These are phyloP conservation scores for Boleophthalmus pectinirostris DNA, from an alignment of 2,113 vertebrate genomes.

Conservation along the genomic window DNA sequence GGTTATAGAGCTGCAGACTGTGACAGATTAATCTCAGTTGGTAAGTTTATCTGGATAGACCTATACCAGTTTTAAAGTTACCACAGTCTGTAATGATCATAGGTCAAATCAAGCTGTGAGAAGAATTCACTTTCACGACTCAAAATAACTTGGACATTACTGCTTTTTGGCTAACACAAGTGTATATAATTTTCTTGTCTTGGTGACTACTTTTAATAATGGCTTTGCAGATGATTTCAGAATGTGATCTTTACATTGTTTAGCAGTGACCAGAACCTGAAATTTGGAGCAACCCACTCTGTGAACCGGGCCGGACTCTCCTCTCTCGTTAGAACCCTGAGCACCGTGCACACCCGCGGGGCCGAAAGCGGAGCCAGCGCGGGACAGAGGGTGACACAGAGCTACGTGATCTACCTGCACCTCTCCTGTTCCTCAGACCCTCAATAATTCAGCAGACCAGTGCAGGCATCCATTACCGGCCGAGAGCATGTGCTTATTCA, in stretches of 20 bases:
- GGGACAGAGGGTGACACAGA: slow-evolving; percentile 67
- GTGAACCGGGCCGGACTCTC: slow-evolving; percentile 8
- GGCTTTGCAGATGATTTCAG: not conserved
- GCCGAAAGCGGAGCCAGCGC: slow-evolving; percentile 59
- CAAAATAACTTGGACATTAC: too few relatives aligned
- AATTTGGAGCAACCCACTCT: slow-evolving; percentile 11
- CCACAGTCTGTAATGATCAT: not conserved
- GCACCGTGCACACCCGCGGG: slow-evolving; percentile 20
- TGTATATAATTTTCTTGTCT: too few relatives aligned
- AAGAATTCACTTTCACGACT: too few relatives aligned
- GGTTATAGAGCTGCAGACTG: not conserved
- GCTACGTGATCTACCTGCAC: slow-evolving; percentile 84
- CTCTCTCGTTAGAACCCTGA: slow-evolving; percentile 40
- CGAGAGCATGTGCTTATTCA: slow-evolving; percentile 89
- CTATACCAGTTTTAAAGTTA: not conserved
- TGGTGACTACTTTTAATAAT: too few relatives aligned
- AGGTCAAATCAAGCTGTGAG: too few relatives aligned
- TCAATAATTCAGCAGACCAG: slow-evolving; percentile 94
- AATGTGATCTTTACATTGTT: not conserved
- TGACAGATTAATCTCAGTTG: not conserved
- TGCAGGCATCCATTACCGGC: slow-evolving; percentile 94
- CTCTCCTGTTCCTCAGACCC: slow-evolving; percentile 89
- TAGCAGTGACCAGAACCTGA: slow-evolving; percentile 10
- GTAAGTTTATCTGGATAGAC: too few relatives aligned
- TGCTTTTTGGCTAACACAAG: too few relatives aligned